phyloP scores from a whole-genome alignment of 1,140 invertebrate genomes.

The Micrasema longulum region DNA sequence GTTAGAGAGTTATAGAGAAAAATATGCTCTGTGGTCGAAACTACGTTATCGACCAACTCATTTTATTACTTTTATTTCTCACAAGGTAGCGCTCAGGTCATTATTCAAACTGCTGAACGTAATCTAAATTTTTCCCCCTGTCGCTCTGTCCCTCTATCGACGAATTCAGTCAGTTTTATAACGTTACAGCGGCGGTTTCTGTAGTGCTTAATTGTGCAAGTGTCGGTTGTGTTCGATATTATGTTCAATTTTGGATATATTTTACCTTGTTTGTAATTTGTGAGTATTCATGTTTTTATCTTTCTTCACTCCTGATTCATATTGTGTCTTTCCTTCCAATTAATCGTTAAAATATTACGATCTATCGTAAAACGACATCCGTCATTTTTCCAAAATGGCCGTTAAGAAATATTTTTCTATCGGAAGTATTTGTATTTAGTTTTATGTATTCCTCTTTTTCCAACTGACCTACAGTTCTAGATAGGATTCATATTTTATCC shows the following conservation, averaged over 20 bases:
- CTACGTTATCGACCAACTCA: constrained; percentile 26
- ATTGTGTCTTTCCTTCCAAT: constrained; percentile 5
- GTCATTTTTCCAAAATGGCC: constrained; percentile 50
- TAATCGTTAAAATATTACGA: constrained; percentile 12
- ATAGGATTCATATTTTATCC: not conserved
- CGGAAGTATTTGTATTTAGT: constrained; percentile 42
- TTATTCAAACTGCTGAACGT: constrained; percentile 15
- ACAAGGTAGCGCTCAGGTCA: constrained; percentile 8
- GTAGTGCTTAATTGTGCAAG: constrained; percentile 33
- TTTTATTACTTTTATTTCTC: constrained; percentile 4
- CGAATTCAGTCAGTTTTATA: constrained; percentile 31
- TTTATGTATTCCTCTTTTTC: constrained; percentile 12
- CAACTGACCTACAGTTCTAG: not conserved
- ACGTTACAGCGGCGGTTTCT: constrained; percentile 27
- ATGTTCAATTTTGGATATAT: constrained; percentile 39
- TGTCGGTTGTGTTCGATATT: constrained; percentile 46
- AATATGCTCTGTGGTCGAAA: not conserved
- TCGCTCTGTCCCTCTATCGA: constrained; percentile 41
- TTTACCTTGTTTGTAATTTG: constrained; percentile 15
- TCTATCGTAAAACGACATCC: constrained; percentile 42
- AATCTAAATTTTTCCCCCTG: constrained; percentile 1
- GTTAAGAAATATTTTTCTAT: constrained; percentile 49
- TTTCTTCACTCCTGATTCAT: not conserved
- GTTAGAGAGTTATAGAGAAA: too few species aligned
- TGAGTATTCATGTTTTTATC: constrained; percentile 20